Percentiles rank a stretch among this genome's conserved stretches.
Evolutionary conservation across 1,140 invertebrate genomes (phyloP).

Genomic region (Amphibalanus amphitrite): DNA sequence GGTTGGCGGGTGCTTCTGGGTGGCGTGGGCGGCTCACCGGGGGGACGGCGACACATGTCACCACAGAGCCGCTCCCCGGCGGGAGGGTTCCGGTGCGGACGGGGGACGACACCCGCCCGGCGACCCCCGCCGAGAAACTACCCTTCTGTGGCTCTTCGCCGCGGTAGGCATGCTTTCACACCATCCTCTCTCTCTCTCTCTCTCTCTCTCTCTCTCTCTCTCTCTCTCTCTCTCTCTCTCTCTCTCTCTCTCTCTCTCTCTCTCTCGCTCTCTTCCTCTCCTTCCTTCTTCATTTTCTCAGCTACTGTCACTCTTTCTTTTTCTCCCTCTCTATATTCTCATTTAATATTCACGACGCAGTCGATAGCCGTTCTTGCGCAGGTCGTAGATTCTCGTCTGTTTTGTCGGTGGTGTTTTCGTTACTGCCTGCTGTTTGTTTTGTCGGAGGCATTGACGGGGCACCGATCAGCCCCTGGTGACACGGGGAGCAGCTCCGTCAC

Average conservation of each 20-base stretch:
- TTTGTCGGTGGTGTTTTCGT: constrained; percentile 15
- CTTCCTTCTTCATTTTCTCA: too few species aligned
- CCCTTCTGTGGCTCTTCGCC: too few species aligned
- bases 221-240: constrained; percentile 11
- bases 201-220: constrained; percentile 17
- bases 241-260: constrained; percentile 21
- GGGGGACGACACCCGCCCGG: too few species aligned
- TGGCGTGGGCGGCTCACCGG: constrained; percentile 18
- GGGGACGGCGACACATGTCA: not conserved
- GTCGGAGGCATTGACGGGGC: not conserved
- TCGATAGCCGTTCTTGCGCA: too few species aligned
- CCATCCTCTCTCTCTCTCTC: constrained; percentile 17
- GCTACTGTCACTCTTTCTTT: constrained; percentile 19
- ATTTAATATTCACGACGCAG: too few species aligned
- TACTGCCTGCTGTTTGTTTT: not conserved
- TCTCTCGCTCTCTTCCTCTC: constrained; percentile 17
- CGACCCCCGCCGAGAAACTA: too few species aligned
- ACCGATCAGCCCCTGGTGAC: constrained; percentile 12
- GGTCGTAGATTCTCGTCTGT: constrained; percentile 18
- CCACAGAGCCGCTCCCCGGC: not conserved
- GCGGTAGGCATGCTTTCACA: too few species aligned
- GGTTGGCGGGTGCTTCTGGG: not conserved
- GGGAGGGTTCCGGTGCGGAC: constrained; percentile 22
- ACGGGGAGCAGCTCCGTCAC: constrained; percentile 9
- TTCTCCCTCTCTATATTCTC: too few species aligned